These are phyloP conservation scores for Halcyon leucocephala DNA, from an alignment of 2,797 vertebrate genomes.

Conservation along the genomic window DNA sequence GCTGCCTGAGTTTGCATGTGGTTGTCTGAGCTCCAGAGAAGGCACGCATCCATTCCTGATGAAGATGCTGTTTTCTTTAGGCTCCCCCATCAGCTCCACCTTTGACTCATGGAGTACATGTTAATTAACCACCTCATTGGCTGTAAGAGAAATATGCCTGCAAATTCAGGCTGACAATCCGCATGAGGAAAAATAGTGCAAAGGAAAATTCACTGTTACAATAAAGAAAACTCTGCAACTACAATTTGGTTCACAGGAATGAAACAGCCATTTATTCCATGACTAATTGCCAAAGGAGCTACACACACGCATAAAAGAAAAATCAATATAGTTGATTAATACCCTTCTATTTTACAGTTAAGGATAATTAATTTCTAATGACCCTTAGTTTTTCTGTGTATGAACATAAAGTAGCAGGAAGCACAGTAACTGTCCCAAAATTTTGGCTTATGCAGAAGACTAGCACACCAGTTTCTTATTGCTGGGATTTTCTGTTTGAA, in stretches of 20 bases:
- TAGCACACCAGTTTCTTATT: not conserved
- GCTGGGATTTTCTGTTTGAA: not conserved
- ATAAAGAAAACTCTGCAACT: not conserved
- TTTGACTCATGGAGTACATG: not conserved
- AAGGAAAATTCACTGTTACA: not conserved
- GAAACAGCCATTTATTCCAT: not conserved
- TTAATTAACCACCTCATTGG: not conserved
- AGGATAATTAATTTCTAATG: conserved; percentile 30
- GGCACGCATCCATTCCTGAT: not conserved
- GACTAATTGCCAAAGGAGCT: conserved; percentile 2
- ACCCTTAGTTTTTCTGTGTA: not conserved
- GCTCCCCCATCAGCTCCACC: not conserved
- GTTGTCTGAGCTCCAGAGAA: not conserved
- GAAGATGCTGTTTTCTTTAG: not conserved
- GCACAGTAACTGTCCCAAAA: not conserved
- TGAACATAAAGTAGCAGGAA: not conserved
- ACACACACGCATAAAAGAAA: not conserved
- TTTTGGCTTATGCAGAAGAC: not conserved
- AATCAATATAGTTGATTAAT: conserved; percentile 49
- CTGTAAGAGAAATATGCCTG: not conserved
- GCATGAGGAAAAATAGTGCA: not conserved
- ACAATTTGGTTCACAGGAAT: conserved; percentile 16
- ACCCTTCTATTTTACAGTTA: conserved; percentile 15
- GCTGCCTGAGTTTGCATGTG: not conserved
- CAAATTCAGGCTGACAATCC: not conserved